Evolutionary conservation across 2,113 vertebrate species (phyloP).

Genomic region (Ptilorrhoa leucosticta): DNA sequence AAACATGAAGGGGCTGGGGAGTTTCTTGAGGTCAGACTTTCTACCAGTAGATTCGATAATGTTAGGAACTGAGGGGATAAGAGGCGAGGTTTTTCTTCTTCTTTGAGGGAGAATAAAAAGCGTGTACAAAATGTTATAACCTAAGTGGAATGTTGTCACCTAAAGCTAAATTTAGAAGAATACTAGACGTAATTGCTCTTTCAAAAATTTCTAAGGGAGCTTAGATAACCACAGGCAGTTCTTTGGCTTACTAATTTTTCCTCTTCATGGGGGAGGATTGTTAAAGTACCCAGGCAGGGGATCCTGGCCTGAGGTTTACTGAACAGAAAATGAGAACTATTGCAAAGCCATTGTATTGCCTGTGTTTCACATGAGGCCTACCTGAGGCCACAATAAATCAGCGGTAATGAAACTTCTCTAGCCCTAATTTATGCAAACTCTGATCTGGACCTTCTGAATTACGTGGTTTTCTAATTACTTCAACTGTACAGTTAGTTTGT

Average conservation of each 20-base stretch:
- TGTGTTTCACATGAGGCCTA: background rate
- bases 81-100: background rate
- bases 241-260: background rate
- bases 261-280: background rate
- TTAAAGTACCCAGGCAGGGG: background rate
- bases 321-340: background rate
- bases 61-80: background rate
- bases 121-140: background rate
- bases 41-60: accelerated
- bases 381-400: background rate
- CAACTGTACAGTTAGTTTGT: background rate
- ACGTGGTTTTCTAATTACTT: background rate
- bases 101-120: background rate
- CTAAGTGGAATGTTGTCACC: background rate
- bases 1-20: background rate
- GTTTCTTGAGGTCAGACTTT: background rate
- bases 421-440: background rate
- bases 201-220: background rate
- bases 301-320: background rate
- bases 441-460: background rate
- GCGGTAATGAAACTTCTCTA: background rate
- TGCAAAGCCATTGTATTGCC: background rate
- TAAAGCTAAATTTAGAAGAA: background rate
- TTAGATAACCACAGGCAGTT: background rate
- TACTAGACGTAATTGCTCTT: background rate